phyloP scores from a whole-genome alignment of 2,113 vertebrate species.

The Pelvicachromis taeniatus region DNA sequence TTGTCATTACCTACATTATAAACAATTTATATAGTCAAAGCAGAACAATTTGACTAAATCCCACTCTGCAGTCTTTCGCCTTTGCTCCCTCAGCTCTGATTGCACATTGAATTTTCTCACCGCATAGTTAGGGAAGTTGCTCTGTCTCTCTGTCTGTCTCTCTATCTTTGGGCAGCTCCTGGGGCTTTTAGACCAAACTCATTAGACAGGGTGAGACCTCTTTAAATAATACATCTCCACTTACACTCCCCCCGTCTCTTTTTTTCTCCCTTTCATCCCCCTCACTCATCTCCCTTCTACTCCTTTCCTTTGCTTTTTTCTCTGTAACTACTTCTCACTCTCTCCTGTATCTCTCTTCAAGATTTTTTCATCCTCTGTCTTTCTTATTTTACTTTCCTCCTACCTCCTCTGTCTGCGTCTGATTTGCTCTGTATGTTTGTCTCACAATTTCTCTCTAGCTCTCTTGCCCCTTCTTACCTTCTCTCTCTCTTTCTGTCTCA shows the following conservation, averaged over 20 bases:
- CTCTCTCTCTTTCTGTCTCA: background rate
- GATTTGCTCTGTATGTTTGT: constrained; percentile 43
- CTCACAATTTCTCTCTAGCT: constrained; percentile 17
- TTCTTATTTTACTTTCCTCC: constrained; percentile 5
- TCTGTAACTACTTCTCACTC: constrained; percentile 9
- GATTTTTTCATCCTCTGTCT: background rate
- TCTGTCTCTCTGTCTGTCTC: constrained; percentile 39
- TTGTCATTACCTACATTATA: background rate
- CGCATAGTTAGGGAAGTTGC: constrained; percentile 46
- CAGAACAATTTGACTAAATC: constrained; percentile 2
- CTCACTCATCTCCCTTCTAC: background rate
- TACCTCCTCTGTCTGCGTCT: constrained; percentile 45
- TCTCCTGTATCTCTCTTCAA: background rate
- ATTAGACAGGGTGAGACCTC: constrained; percentile 74
- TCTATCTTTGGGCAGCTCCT: constrained; percentile 56
- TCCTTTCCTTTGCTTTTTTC: constrained; percentile 7
- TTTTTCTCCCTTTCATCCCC: constrained; percentile 34
- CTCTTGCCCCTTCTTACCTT: background rate
- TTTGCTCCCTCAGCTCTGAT: background rate
- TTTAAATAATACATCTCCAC: constrained; percentile 74
- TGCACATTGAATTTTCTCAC: constrained; percentile 46
- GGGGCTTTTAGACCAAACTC: constrained; percentile 71
- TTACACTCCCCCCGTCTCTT: constrained; percentile 53
- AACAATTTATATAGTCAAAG: constrained; percentile 24
- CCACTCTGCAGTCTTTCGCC: background rate